Evolutionary conservation across 2,113 vertebrate genomes (phyloP).

Genomic region (Zosterops borbonicus): DNA sequence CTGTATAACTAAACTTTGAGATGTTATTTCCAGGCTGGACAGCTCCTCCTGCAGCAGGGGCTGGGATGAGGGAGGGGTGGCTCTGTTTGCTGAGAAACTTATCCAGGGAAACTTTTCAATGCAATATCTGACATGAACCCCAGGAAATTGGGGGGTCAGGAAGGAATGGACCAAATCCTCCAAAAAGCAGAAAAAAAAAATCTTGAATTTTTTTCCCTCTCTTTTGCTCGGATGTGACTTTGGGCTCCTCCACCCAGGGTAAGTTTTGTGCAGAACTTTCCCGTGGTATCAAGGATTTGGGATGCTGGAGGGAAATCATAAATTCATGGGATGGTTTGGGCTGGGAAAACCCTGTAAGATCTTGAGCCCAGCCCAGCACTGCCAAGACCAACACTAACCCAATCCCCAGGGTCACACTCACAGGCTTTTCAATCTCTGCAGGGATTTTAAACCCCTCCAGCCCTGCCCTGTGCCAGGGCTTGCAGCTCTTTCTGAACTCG

Average conservation of each 20-base stretch:
- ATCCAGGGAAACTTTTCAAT: not conserved
- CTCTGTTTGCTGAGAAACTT: not conserved
- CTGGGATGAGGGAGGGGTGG: rapidly evolving
- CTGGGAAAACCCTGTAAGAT: not conserved
- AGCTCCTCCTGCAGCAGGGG: not conserved
- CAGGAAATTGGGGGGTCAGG: not conserved
- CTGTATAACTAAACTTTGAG: not conserved
- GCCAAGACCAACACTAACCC: not conserved
- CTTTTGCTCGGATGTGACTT: not conserved
- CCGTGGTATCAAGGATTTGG: not conserved
- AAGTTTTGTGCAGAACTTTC: not conserved
- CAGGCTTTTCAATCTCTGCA: not conserved
- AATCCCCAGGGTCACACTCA: not conserved
- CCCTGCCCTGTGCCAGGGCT: not conserved
- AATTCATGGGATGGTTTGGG: not conserved
- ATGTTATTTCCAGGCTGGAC: rapidly evolving
- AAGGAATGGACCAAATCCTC: no score
- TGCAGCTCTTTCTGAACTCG: not conserved
- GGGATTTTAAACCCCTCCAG: not conserved
- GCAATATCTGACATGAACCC: not conserved
- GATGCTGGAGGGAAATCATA: not conserved
- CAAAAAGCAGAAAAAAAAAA: no score
- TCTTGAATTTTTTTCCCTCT: not conserved
- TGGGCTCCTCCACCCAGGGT: not conserved
- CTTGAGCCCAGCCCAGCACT: not conserved